phyloP scores from a whole-genome alignment of 1,140 invertebrate species.

The Aculops lycopersici region DNA sequence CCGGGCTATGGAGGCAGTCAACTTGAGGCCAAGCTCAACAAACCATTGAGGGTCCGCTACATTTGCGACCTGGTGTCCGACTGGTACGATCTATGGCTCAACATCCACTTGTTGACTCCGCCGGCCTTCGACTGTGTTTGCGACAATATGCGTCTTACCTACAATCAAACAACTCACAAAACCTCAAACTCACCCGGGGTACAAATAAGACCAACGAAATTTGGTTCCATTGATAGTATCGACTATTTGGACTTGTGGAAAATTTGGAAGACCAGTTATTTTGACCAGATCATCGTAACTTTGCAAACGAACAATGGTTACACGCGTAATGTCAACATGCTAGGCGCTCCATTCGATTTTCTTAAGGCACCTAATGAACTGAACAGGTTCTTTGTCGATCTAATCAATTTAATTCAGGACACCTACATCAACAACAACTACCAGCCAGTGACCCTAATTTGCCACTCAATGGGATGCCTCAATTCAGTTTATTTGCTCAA shows the following conservation, averaged over 20 bases:
- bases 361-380: neutral
- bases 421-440: neutral
- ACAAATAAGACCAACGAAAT: neutral
- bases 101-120: neutral
- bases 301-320: neutral
- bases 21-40: neutral
- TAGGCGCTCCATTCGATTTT: slow-evolving; percentile 3
- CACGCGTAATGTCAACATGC: neutral
- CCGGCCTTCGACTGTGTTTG: neutral
- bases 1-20: slow-evolving; percentile 3
- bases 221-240: neutral
- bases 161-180: neutral
- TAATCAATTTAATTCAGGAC: neutral
- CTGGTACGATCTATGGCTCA: neutral
- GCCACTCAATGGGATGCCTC: slow-evolving; percentile 78
- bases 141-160: neutral
- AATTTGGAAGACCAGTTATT: neutral
- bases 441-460: neutral
- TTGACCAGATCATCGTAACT: neutral
- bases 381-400: neutral
- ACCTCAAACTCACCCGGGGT: neutral
- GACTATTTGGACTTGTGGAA: neutral
- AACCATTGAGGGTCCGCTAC: neutral
- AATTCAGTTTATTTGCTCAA: slow-evolving; percentile 55
- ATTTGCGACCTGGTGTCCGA: neutral